These are phyloP conservation scores for Microcaecilia unicolor DNA, from an alignment of 2,797 vertebrate genomes.

Conservation along the genomic window DNA sequence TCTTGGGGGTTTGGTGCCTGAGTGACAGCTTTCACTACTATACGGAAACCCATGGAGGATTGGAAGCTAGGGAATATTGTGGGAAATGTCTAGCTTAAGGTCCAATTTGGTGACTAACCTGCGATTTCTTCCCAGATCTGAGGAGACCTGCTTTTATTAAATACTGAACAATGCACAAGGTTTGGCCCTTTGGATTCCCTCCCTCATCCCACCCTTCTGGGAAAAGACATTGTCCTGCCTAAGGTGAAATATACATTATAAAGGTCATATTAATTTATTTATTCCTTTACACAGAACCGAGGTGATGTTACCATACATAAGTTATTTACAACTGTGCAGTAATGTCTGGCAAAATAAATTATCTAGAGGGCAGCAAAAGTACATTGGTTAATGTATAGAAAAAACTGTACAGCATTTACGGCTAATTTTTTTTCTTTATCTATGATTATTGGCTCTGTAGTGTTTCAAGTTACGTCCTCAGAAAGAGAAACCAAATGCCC, in stretches of 20 bases:
- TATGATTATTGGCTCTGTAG: conserved; percentile 99
- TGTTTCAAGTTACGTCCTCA: conserved; percentile 99
- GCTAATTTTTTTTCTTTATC: conserved; percentile 88
- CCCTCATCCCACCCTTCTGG: not conserved
- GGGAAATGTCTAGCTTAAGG: no score
- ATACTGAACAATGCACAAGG: not conserved
- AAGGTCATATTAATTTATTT: conserved; percentile 91
- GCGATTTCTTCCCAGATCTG: accelerated
- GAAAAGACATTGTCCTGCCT: conserved; percentile 63
- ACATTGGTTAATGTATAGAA: conserved; percentile 99
- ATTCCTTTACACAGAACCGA: conserved; percentile 98
- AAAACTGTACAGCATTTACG: conserved; percentile 99
- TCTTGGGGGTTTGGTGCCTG: no score
- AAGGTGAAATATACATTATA: conserved; percentile 75
- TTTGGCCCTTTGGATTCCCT: not conserved
- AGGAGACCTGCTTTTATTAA: not conserved
- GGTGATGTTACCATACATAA: conserved; percentile 99
- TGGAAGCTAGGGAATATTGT: no score
- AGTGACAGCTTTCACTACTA: no score
- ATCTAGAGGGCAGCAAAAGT: conserved; percentile 99
- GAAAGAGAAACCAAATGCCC: conserved; percentile 98
- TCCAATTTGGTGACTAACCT: no score
- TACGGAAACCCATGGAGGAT: no score
- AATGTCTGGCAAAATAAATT: conserved; percentile 99
- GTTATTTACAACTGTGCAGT: conserved; percentile 99